Percentiles rank a stretch among this genome's conserved stretches.
Conservation (phyloP, 92 coral and sea anemone species). For the Phenganax marumi region DNA sequence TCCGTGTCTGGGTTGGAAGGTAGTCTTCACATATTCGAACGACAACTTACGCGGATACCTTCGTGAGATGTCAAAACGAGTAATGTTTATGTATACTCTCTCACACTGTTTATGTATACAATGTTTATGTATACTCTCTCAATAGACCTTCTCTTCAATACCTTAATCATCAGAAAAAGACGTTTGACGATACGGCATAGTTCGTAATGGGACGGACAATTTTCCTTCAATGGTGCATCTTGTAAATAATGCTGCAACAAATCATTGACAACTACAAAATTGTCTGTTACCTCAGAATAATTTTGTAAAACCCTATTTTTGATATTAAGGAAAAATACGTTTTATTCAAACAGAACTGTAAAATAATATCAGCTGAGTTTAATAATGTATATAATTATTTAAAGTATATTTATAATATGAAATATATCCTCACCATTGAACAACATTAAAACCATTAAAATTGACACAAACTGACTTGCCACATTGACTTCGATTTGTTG, state of each 20-base stretch:
- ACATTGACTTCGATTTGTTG: background rate
- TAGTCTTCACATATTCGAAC: slow-evolving; percentile 11
- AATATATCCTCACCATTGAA: background rate
- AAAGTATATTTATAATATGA: background rate
- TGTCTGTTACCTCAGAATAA: background rate
- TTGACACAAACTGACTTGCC: background rate
- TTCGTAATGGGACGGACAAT: background rate
- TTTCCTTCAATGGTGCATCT: background rate
- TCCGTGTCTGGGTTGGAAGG: slow-evolving; percentile 1
- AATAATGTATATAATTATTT: background rate
- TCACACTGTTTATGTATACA: background rate
- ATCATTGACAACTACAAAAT: background rate
- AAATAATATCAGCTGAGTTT: background rate
- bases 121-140: background rate
- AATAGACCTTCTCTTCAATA: background rate
- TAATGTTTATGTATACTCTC: background rate
- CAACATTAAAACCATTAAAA: background rate
- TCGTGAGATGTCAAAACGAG: slow-evolving; percentile 1
- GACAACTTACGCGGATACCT: background rate
- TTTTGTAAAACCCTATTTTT: background rate
- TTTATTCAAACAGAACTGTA: background rate
- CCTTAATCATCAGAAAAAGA: slow-evolving; percentile 1
- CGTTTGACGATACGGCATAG: slow-evolving; percentile 16
- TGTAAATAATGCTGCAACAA: slow-evolving; percentile 11
- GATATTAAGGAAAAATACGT: background rate